Evolutionary conservation across 2,888 invertebrate species (phyloP).

Genomic region (Hipparchia sbordonii): DNA sequence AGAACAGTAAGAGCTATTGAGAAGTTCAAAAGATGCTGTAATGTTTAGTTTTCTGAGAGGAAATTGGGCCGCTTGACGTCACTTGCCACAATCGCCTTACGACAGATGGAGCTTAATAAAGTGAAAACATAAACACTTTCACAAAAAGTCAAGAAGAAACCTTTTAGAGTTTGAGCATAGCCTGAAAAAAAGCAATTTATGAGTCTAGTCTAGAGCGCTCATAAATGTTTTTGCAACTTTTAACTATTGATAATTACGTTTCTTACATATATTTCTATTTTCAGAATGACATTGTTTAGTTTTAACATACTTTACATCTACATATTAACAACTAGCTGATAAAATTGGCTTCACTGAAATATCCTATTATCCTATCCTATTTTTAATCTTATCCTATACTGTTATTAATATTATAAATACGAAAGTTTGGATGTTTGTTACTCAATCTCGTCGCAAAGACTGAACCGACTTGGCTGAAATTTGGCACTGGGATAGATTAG

Average conservation of each 20-base stretch:
- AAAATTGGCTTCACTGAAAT: too few relatives aligned
- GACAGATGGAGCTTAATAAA: constrained; percentile 10
- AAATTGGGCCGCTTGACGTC: constrained; percentile 16
- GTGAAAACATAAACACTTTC: constrained; percentile 11
- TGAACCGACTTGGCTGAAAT: too few relatives aligned
- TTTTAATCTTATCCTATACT: too few relatives aligned
- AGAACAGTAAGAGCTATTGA: neutral
- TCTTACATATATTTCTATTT: neutral
- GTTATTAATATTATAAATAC: too few relatives aligned
- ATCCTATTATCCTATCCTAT: too few relatives aligned
- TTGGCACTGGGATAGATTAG: too few relatives aligned
- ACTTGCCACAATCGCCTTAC: constrained; percentile 19
- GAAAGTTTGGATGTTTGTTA: too few relatives aligned
- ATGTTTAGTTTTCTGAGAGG: constrained; percentile 9
- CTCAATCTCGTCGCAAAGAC: too few relatives aligned
- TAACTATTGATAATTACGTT: neutral
- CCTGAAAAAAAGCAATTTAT: neutral
- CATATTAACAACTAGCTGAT: too few relatives aligned
- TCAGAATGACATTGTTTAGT: neutral
- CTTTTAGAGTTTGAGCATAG: neutral
- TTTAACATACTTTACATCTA: too few relatives aligned
- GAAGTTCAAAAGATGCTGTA: neutral
- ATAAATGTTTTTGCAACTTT: neutral
- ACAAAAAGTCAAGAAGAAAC: constrained; percentile 14
- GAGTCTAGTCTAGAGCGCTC: neutral